Percentiles rank a stretch among this genome's conserved stretches.
Conservation (phyloP, 1,140 invertebrate genomes). For the Caenorhabditis briggsae region DNA sequence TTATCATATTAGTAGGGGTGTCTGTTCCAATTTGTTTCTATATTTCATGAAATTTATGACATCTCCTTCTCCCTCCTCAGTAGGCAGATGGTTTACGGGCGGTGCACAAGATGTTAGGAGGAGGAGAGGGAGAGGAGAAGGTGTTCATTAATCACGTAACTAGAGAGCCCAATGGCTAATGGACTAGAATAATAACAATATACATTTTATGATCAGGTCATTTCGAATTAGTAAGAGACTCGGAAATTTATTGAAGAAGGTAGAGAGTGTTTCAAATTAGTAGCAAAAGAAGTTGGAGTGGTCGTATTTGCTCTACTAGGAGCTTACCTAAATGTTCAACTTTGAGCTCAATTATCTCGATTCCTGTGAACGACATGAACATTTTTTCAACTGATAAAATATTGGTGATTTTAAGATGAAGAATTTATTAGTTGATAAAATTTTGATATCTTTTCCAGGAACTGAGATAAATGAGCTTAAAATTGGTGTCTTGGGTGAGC, state of each 20-base stretch:
- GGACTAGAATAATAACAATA: conserved; percentile 25
- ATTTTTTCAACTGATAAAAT: too few relatives aligned
- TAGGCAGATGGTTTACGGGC: conserved; percentile 42
- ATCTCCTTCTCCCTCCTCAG: background rate
- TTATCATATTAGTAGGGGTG: conserved; percentile 48
- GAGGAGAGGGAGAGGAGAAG: conserved; percentile 8
- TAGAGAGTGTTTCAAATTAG: too few relatives aligned
- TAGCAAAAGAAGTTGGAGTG: too few relatives aligned
- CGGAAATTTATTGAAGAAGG: background rate
- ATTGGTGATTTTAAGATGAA: too few relatives aligned
- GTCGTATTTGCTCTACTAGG: too few relatives aligned
- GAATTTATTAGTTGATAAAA: too few relatives aligned
- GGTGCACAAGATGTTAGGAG: background rate
- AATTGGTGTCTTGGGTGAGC: too few relatives aligned
- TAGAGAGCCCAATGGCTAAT: conserved; percentile 35
- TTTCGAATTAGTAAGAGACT: background rate
- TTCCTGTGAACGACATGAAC: too few relatives aligned
- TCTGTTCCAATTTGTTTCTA: conserved; percentile 53
- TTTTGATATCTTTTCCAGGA: too few relatives aligned
- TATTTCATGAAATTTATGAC: conserved; percentile 40
- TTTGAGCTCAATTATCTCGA: too few relatives aligned
- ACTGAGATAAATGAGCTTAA: too few relatives aligned
- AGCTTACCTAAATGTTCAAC: too few relatives aligned
- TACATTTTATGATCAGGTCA: conserved; percentile 26
- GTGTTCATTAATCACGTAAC: conserved; percentile 51